Conservation (phyloP, 2,797 vertebrate genomes). For the Morus bassanus region DNA sequence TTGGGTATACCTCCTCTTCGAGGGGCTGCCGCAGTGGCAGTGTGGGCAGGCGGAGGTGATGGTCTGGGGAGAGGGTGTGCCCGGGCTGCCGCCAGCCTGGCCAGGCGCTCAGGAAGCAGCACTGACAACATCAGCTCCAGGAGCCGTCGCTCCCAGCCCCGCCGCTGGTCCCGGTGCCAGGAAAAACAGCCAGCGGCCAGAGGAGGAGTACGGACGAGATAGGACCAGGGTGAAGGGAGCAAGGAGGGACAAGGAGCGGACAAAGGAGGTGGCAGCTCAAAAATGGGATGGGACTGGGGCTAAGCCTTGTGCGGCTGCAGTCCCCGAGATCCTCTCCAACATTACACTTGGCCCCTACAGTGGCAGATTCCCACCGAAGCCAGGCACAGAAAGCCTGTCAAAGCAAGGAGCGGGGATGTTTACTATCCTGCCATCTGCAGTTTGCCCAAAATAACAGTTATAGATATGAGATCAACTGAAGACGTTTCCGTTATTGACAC, state of each 20-base stretch:
- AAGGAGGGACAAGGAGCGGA: not conserved
- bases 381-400: not conserved
- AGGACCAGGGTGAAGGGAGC: not conserved
- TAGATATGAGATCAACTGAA: slow-evolving; percentile 1
- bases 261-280: not conserved
- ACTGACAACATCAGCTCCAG: slow-evolving; percentile 26
- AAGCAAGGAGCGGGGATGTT: not conserved
- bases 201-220: not conserved
- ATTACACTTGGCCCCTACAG: not conserved
- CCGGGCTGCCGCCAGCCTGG: not conserved
- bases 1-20: not conserved
- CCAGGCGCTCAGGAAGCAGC: not conserved
- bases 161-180: not conserved
- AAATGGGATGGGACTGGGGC: not conserved
- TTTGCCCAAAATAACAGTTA: slow-evolving; percentile 37
- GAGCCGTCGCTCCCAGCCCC: not conserved
- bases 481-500: not conserved
- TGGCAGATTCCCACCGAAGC: not conserved
- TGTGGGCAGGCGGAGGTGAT: not conserved
- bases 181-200: not conserved
- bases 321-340: not conserved
- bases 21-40: not conserved
- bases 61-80: not conserved
- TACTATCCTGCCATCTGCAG: slow-evolving; percentile 7
- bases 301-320: accelerated